Percentiles rank a stretch among this genome's conserved stretches.
Evolutionary conservation across 1,140 invertebrate species (phyloP).

Genomic region (Popillia japonica): DNA sequence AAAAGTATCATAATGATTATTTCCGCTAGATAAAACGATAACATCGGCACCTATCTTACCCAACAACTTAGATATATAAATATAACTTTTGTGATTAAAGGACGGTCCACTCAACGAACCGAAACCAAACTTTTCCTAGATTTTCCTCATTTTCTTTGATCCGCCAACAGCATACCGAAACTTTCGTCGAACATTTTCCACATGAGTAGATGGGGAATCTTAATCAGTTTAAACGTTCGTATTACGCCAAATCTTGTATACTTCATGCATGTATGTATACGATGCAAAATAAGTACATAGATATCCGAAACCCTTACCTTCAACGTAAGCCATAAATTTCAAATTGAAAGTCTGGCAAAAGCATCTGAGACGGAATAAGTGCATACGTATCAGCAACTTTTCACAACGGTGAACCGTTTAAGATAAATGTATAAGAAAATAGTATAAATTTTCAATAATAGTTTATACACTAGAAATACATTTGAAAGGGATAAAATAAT

Average conservation of each 20-base stretch:
- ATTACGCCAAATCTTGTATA: slow-evolving; percentile 2
- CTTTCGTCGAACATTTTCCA: not conserved
- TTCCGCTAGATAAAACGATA: slow-evolving; percentile 31
- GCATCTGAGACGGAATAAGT: not conserved
- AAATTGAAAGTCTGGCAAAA: not conserved
- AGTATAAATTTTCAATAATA: no score
- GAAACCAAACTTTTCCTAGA: slow-evolving; percentile 1
- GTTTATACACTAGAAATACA: no score
- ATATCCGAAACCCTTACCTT: not conserved
- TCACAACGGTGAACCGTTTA: not conserved
- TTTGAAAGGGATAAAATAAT: no score
- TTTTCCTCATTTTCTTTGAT: slow-evolving; percentile 32
- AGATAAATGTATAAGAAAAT: no score
- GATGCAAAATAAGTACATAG: not conserved
- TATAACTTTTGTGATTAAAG: slow-evolving; percentile 34
- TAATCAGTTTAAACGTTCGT: slow-evolving; percentile 9
- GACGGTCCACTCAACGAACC: slow-evolving; percentile 19
- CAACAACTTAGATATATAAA: slow-evolving; percentile 24
- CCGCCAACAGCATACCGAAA: not conserved
- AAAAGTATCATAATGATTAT: slow-evolving; percentile 5
- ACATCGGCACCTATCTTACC: not conserved
- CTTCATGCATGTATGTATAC: not conserved
- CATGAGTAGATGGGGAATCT: slow-evolving; percentile 13
- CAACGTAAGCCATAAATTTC: not conserved
- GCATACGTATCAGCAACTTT: not conserved